Conservation (phyloP, 2,888 invertebrate genomes). For the Callyntrura sp. region DNA sequence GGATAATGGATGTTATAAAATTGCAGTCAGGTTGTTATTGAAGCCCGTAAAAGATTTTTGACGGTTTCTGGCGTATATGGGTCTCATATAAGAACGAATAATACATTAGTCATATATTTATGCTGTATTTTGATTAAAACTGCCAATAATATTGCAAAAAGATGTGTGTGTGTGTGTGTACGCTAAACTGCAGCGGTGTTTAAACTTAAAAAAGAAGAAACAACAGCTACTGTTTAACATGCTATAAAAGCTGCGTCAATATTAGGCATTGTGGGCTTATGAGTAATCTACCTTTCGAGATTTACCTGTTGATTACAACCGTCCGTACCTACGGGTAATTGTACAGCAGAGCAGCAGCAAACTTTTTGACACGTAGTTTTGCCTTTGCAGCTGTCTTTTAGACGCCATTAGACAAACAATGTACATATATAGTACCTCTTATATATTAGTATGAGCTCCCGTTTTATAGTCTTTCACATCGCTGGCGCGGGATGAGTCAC, state of each 20-base stretch:
- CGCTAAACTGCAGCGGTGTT: too few species aligned
- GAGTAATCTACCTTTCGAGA: too few species aligned
- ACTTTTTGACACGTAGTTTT: neutral
- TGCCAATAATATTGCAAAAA: too few species aligned
- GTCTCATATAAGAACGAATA: neutral
- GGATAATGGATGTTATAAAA: too few species aligned
- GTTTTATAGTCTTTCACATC: neutral
- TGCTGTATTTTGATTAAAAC: too few species aligned
- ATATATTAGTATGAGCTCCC: neutral
- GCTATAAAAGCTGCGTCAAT: too few species aligned
- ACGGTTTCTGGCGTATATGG: conserved; percentile 55
- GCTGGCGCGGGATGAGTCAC: neutral
- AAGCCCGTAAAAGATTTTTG: conserved; percentile 6
- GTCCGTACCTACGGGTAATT: too few species aligned
- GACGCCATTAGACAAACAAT: neutral
- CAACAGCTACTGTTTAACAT: neutral
- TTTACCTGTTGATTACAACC: neutral
- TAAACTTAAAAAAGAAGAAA: neutral
- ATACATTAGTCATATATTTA: too few species aligned
- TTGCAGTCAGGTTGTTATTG: too few species aligned
- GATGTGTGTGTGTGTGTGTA: too few species aligned
- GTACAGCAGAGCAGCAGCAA: neutral
- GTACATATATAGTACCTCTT: neutral
- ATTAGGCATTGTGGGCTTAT: too few species aligned
- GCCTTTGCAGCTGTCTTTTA: neutral